These are phyloP conservation scores for Anoplophora glabripennis DNA, from an alignment of 1,140 invertebrate genomes.

Conservation along the genomic window DNA sequence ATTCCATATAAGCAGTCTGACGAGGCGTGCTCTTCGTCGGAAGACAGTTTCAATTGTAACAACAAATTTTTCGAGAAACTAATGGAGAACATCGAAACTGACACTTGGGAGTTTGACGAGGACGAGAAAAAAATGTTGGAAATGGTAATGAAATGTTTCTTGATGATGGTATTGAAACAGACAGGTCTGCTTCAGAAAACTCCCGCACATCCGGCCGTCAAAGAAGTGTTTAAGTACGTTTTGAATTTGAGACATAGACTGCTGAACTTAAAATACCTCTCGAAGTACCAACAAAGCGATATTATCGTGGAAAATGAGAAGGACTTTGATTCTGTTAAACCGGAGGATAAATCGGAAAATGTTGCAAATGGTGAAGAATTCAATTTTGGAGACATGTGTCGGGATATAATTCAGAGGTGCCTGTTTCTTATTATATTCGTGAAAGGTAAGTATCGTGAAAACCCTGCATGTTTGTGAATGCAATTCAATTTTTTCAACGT, in stretches of 20 bases:
- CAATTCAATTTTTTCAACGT: too few species aligned
- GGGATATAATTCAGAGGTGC: constrained; percentile 35
- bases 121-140: constrained; percentile 52
- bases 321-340: constrained; percentile 11
- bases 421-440: constrained; percentile 43
- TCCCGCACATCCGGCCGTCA: constrained; percentile 23
- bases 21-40: constrained; percentile 39
- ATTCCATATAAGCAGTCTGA: constrained; percentile 38
- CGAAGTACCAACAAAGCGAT: constrained; percentile 26
- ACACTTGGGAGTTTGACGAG: constrained; percentile 48
- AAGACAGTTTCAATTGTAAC: constrained; percentile 8
- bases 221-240: constrained; percentile 38
- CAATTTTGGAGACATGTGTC: constrained; percentile 30
- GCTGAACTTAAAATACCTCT: constrained; percentile 32
- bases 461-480: too few species aligned
- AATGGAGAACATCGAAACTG: constrained; percentile 42
- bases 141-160: constrained; percentile 52
- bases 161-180: constrained; percentile 58
- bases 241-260: constrained; percentile 37
- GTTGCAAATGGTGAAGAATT: constrained; percentile 13
- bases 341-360: not conserved
- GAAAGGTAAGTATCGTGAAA: constrained; percentile 32
- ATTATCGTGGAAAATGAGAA: constrained; percentile 18
- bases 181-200: constrained; percentile 46
- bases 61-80: constrained; percentile 38